Evolutionary conservation across 2,888 invertebrate genomes (phyloP), one percentile per base, ranked within the genome.

Genomic region (Lasioglossum vierecki): DNA sequence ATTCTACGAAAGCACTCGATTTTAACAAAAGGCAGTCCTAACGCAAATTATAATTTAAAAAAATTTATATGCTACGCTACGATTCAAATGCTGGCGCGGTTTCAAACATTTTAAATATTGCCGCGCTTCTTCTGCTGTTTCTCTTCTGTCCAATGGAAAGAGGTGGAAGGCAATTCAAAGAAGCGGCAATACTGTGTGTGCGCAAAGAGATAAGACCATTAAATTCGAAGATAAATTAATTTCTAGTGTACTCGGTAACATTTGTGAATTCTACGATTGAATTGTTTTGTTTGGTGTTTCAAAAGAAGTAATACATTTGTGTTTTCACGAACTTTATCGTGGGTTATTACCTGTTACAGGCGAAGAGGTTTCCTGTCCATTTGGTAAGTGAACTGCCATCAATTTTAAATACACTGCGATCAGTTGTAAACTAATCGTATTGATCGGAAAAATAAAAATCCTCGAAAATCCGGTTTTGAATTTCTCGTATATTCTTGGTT

Each of bases 401-500:
- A 30, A 66, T 22, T 83, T 76, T 39, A 41, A 83, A 76, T 66
- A 49, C 13, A 13, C 15, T 57, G 1, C 3, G 26, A 76, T 13
- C 3, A 22, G 26, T 26, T 0, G 22, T 2, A 22, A 63, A 76
- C 26, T 35, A 46, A 82, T 35, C 18, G 71, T 22, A 83, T 82
- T 76, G 71, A 53, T 46, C 13, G 35, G 1, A 60, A 13, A 3
- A 44, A 13, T 0, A 13, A 13, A 44, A 44, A 44, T 44, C 13
- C 13, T 44, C 44, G 11, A 13, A 44, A 44, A 44, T 44, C 11
- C 26, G 15, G 26, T 63, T 76, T 71, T 4, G 44, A 76, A 76
- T 71, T 8, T 0, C 18, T 26, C 22, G 18, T 35, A 2, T 6
- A 53, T 71, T 22, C 3, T 41, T 41, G n/a, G 4, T n/a, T 44